These are phyloP conservation scores for Cacatua alba DNA, from an alignment of 2,113 vertebrate genomes.

Conservation along the genomic window DNA sequence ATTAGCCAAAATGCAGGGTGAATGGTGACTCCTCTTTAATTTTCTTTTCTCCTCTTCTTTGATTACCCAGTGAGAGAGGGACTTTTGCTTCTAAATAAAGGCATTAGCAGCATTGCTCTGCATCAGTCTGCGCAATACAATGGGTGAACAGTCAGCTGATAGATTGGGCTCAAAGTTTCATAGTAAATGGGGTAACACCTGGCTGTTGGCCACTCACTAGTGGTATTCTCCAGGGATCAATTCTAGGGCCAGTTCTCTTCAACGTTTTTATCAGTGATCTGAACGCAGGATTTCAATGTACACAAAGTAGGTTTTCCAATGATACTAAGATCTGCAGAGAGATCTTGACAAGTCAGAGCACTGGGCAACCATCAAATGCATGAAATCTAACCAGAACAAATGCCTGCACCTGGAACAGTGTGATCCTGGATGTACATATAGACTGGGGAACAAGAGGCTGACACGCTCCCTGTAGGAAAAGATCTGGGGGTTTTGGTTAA, in stretches of 20 bases:
- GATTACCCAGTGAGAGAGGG: background rate
- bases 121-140: background rate
- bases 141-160: background rate
- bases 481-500: background rate
- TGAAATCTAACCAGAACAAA: background rate
- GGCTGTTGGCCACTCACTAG: background rate
- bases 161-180: background rate
- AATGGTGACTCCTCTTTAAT: background rate
- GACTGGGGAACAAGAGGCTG: background rate
- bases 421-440: fast-evolving
- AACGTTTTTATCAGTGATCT: background rate
- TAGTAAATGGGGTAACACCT: background rate
- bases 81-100: background rate
- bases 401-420: background rate
- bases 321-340: background rate
- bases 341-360: background rate
- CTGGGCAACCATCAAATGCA: fast-evolving
- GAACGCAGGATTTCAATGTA: background rate
- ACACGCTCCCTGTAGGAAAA: background rate
- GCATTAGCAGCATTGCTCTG: background rate
- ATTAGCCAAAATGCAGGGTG: background rate
- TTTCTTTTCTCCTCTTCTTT: background rate
- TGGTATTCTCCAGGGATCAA: background rate
- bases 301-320: background rate
- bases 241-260: background rate